These are phyloP conservation scores for Linnaemya vulpina DNA, from an alignment of 2,888 invertebrate species.

Conservation along the genomic window DNA sequence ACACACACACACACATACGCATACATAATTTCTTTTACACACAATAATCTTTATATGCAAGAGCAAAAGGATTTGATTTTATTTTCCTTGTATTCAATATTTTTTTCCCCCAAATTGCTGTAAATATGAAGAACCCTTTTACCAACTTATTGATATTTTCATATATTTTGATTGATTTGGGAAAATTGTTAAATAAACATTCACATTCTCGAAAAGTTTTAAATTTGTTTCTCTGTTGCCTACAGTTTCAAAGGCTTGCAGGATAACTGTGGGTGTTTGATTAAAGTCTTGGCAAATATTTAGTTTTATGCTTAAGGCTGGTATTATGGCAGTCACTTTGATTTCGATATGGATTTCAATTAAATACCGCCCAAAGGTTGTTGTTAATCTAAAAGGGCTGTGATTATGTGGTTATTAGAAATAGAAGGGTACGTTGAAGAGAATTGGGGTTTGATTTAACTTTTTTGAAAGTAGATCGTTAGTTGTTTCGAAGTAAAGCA, in stretches of 20 bases:
- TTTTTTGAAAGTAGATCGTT: neutral
- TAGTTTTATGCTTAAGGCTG: constrained; percentile 36
- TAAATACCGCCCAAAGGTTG: constrained; percentile 38
- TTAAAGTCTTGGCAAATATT: constrained; percentile 57
- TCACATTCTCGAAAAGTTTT: constrained; percentile 42
- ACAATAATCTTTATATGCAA: neutral
- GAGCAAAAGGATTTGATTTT: constrained; percentile 31
- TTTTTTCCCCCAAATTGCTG: constrained; percentile 18
- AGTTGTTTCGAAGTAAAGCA: no score
- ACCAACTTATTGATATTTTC: constrained; percentile 13
- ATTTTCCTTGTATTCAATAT: neutral
- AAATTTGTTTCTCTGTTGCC: constrained; percentile 14
- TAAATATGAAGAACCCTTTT: constrained; percentile 45
- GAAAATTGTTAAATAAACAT: constrained; percentile 70
- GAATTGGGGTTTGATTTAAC: neutral
- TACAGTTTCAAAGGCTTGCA: neutral
- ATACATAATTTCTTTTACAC: neutral
- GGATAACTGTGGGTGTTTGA: constrained; percentile 39
- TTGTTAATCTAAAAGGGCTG: constrained; percentile 32
- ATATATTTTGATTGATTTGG: constrained; percentile 64
- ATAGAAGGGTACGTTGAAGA: neutral
- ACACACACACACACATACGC: neutral
- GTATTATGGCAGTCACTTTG: constrained; percentile 22
- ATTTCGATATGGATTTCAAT: constrained; percentile 43
- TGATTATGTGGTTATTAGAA: constrained; percentile 19